Percentiles rank a stretch among this genome's conserved stretches.
Evolutionary conservation across 2,797 vertebrate genomes (phyloP).

Genomic region (Lacerta bilineata): DNA sequence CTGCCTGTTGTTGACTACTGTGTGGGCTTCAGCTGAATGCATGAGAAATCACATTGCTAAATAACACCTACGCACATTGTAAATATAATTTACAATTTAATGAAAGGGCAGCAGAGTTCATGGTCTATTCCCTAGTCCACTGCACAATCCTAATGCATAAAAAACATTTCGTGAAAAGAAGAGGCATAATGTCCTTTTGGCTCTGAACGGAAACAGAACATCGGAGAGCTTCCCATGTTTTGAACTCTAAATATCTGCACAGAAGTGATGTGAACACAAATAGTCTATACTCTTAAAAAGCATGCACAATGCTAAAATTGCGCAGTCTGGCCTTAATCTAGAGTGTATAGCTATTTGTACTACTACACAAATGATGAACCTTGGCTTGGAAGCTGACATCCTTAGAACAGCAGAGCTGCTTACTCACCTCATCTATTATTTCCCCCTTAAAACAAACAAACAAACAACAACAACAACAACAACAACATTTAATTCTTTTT

Average conservation of each 20-base stretch:
- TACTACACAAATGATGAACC: not conserved
- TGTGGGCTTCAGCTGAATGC: not conserved
- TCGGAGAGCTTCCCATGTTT: not conserved
- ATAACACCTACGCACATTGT: not conserved
- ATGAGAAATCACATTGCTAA: conserved; percentile 15
- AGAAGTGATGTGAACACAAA: not conserved
- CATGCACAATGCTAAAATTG: not conserved
- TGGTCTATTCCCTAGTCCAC: not conserved
- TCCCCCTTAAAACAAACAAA: no score
- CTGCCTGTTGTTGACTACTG: not conserved
- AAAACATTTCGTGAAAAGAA: not conserved
- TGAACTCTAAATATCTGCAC: not conserved
- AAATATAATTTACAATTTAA: not conserved
- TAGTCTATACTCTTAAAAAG: not conserved
- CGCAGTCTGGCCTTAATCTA: not conserved
- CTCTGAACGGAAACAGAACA: not conserved
- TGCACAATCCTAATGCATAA: not conserved
- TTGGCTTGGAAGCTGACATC: not conserved
- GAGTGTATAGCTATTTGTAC: not conserved
- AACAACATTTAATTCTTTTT: not conserved
- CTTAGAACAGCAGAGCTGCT: not conserved
- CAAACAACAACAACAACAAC: no score
- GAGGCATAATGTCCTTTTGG: not conserved
- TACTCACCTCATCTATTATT: not conserved
- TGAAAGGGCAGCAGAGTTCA: not conserved